Conservation (phyloP, 1,140 invertebrate species). For the Caenorhabditis briggsae region DNA sequence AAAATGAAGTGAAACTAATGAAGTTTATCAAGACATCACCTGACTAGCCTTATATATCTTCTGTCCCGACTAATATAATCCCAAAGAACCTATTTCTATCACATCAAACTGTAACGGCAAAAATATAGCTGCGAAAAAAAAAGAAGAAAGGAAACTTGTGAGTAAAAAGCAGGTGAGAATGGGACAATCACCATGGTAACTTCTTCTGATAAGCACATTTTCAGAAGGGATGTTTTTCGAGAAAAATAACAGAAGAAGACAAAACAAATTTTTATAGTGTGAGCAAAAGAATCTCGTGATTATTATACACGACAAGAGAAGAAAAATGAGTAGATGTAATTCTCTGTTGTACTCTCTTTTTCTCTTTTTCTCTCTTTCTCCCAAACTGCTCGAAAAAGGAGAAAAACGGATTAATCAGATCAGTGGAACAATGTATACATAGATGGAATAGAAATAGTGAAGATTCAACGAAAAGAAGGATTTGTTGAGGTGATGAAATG, state of each 20-base stretch:
- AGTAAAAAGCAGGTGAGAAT: slow-evolving; percentile 3
- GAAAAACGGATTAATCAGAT: slow-evolving; percentile 43
- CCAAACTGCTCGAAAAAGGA: background rate
- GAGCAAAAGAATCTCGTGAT: slow-evolving; percentile 9
- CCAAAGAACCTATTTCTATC: too few species aligned
- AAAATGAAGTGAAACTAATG: too few species aligned
- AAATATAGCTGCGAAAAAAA: background rate
- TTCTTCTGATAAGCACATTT: slow-evolving; percentile 9
- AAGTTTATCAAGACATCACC: too few species aligned
- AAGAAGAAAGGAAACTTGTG: background rate
- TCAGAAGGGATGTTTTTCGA: background rate
- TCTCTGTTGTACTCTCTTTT: slow-evolving; percentile 31
- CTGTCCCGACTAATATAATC: background rate
- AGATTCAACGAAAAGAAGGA: background rate
- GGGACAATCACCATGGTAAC: slow-evolving; percentile 2
- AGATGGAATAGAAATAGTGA: background rate
- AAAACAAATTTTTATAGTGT: too few species aligned
- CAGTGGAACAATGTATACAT: slow-evolving; percentile 30
- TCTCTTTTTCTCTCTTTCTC: too few species aligned
- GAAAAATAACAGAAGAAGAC: too few species aligned
- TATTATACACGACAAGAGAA: background rate
- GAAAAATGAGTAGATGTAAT: background rate
- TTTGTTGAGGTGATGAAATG: background rate
- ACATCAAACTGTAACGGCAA: too few species aligned
- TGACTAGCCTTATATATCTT: too few species aligned